A percentile compares a stretch with the other conserved stretches of the same genome.
These are phyloP conservation scores for Characodon lateralis DNA, from an alignment of 2,797 vertebrate genomes.

Conservation along the genomic window DNA sequence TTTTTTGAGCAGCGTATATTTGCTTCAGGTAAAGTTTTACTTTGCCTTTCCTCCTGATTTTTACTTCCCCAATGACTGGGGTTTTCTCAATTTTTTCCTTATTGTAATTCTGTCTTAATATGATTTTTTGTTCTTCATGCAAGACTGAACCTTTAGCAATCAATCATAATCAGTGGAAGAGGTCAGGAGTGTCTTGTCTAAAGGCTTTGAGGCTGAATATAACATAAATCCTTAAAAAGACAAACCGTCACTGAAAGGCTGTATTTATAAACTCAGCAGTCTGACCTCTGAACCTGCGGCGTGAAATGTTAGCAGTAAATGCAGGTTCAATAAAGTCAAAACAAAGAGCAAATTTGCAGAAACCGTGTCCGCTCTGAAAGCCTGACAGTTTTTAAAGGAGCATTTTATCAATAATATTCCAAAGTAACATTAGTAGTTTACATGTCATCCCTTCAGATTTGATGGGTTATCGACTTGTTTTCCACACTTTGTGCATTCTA, in stretches of 20 bases:
- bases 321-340: neutral
- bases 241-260: constrained; percentile 44
- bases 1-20: too few species aligned
- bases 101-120: too few species aligned
- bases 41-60: too few species aligned
- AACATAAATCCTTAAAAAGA: neutral
- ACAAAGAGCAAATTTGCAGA: neutral
- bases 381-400: neutral
- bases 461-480: constrained; percentile 17
- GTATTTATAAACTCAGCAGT: constrained; percentile 52
- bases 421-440: neutral
- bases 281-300: neutral
- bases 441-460: constrained; percentile 3
- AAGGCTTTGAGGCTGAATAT: neutral
- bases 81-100: too few species aligned
- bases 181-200: neutral
- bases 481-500: neutral
- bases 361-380: neutral
- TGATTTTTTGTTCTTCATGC: neutral
- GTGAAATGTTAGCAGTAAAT: neutral
- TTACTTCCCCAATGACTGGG: too few species aligned
- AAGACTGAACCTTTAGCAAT: neutral
- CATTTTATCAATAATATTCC: neutral
- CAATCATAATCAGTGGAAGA: neutral
- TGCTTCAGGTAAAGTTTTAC: too few species aligned